Evolutionary conservation across 2,888 invertebrate genomes (phyloP), one percentile per base, ranked within the genome.

Genomic region (Heterodera filipjevi): DNA sequence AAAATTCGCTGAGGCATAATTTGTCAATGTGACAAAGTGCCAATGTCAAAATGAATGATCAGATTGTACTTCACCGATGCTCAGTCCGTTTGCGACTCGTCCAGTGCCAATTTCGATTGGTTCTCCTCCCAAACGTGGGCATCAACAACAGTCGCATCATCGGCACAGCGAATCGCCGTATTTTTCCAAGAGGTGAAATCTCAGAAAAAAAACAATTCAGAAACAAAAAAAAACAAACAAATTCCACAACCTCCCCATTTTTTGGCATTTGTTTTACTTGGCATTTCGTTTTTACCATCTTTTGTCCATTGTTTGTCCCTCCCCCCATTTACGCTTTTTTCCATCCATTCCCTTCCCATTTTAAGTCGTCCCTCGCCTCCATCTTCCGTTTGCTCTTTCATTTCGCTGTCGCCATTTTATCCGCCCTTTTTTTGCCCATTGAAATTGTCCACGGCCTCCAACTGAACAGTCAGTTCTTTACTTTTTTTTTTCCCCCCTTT

Each of bases 1-100:
- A n/a, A n/a, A n/a, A n/a, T 32, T 22, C 66, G n/a, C n/a, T n/a
- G 33, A 22, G 46, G 46, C 0, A 2, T 27, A 39, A 39, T 39
- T 53, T 30, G 27, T n/a, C 10, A 39, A 39, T 6, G 39, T 10
- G 39, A 39, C 39, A 39, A 10, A 39, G 10, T 39, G 3, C 39
- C 39, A 39, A 6, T 39, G 39, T 3, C 39, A 39, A n/a, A n/a
- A n/a, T n/a, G n/a, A n/a, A n/a, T n/a, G n/a, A n/a, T 33, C 30
- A 75, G 75, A 64, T 46, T 53, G 66, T 12, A 75, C 33, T 75
- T 75, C 33, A 59, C 75, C 22, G 75, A 75, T 35, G 59, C 75
- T 30, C 75, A 75, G 46, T 27, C 66, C 32, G 68, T 75, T 32
- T 75, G 75, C 35, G 75, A 75, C n/a, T 59, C 75, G 16, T 49